A percentile compares a stretch with the other conserved stretches of the same genome.
phyloP scores from a whole-genome alignment of 1,140 invertebrate genomes.

The Euura lappo region DNA sequence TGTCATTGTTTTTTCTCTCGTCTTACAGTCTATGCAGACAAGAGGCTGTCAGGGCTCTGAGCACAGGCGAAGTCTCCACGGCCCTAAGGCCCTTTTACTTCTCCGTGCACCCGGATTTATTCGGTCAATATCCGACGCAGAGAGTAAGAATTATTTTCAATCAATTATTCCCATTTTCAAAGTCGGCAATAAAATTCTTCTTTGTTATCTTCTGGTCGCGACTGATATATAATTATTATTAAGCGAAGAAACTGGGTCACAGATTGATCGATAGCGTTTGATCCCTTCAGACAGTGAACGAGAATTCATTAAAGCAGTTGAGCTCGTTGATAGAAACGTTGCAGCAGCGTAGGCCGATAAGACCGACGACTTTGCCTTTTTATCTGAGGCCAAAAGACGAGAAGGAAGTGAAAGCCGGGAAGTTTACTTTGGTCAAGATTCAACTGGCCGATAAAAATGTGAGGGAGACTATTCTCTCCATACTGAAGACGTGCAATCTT shows the following conservation, averaged over 20 bases:
- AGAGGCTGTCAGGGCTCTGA: constrained; percentile 55
- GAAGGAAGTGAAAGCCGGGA: constrained; percentile 67
- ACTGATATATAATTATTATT: constrained; percentile 19
- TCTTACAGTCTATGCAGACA: constrained; percentile 46
- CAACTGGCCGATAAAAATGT: constrained; percentile 72
- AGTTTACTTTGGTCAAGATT: constrained; percentile 77
- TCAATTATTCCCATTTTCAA: neutral
- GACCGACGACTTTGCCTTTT: constrained; percentile 72
- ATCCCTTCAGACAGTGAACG: constrained; percentile 80
- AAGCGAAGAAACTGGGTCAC: too few relatives aligned
- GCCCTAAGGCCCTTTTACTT: constrained; percentile 94
- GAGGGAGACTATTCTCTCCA: constrained; percentile 74
- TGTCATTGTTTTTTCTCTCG: constrained; percentile 10
- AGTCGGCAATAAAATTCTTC: constrained; percentile 17
- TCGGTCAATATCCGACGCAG: constrained; percentile 89
- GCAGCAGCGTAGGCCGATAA: constrained; percentile 66
- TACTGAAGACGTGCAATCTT: constrained; percentile 82
- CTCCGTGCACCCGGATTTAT: constrained; percentile 93
- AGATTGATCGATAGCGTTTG: constrained; percentile 15
- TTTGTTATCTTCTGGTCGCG: constrained; percentile 16
- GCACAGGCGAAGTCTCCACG: constrained; percentile 83
- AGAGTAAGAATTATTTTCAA: constrained; percentile 64
- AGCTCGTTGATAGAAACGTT: constrained; percentile 83
- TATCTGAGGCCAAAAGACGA: constrained; percentile 72
- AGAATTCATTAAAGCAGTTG: constrained; percentile 86